Base-by-base conservation (phyloP, 2,888 invertebrate genomes). In the Xestia ashworthii region DNA sequence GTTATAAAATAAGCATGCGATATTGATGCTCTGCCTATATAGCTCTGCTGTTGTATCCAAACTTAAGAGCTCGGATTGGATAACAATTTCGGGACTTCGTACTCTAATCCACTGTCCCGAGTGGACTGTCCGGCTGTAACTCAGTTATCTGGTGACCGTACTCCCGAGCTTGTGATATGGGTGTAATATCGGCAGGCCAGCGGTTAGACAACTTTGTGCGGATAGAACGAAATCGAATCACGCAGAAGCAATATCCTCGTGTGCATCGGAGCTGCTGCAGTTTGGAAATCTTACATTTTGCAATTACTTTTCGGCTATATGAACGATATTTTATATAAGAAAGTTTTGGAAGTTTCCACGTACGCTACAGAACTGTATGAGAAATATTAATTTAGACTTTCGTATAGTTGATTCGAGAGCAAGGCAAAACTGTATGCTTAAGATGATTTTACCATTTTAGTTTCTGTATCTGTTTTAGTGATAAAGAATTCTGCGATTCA, bases 201-300 rank as follows among this genome's bases (percentile, higher is more conserved):
- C 60, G 82, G 87, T 87, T 74, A 68, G 53, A 73, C 74, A 82
- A 87, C 82, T 87, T 87, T 80, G 87, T 82, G 44, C 41, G 66
- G 75, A 72, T 82, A 25, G 38, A 85, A 79, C 66, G 74, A 84
- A 79, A 86, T 86, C 85, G 77, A 85, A 86, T 85, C 82, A 85
- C 76, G 70, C 74, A 70, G 71, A 79, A 85, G 85, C 79, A 86
- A 85, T 86, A 82, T 86, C 72, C 79, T 80, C 73, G 53, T 69
- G 76, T 74, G 85, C 85, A 77, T 25, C 82, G 70, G 44, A 76
- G 70, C 71, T 60, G 69, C 72, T 81, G 81, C 68, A 82, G 82
- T 73, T 79, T 71, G 53, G 53, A 71, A 77, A 80, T 84, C 77
- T 80, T 71, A 75, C 60, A 65, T 65, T 68, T 74, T 65, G 32